Base-by-base conservation (phyloP, 1,140 invertebrate species). In the Microplitis mediator region DNA sequence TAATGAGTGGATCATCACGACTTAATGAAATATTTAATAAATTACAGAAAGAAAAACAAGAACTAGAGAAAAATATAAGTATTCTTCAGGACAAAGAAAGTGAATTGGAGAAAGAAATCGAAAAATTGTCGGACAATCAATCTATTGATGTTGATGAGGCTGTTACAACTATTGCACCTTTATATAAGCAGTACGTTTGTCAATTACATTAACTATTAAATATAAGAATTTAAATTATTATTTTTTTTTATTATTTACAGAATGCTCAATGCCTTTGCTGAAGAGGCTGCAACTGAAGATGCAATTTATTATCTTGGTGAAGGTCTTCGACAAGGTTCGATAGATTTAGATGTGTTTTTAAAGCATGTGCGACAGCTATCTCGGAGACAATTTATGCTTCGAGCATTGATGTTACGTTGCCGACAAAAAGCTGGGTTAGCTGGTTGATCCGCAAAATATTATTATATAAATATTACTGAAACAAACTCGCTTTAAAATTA, bases 241-340 rank as follows among this genome's bases (percentile, higher is more conserved):
- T 58, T 73, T 31, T n/a, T 69, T 75, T 8, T 71, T 74, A 77
- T 76, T 86, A 14, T 67, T 68, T 45, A 8, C 77, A 96, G 94
- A 82, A 92, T 99, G 81, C 86, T 99, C 36, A 96, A 96, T 88
- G 92, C 96, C 39, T 99, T 96, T 91, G 96, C 97, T 63, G 97
- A 99, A 88, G 98, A 99, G 88, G 96, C 97, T 78, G 97, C 98
- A 9, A 93, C 95, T 62, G 98, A 99, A 89, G 98, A 99, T 90
- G 95, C 97, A 65, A 98, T 99, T 80, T 99, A 99, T 86, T 98
- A 97, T 85, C 92, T 99, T 81, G 97, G 96, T n/a, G 97, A 99
- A 88, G 98, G 96, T 31, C 86, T 99, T 65, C 89, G 97, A 74
- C 93, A 94, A 78, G 94, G 95, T 69, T 95, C 97, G 3, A 96